phyloP scores from a whole-genome alignment of 2,797 vertebrate genomes.

The Knipowitschia caucasica region DNA sequence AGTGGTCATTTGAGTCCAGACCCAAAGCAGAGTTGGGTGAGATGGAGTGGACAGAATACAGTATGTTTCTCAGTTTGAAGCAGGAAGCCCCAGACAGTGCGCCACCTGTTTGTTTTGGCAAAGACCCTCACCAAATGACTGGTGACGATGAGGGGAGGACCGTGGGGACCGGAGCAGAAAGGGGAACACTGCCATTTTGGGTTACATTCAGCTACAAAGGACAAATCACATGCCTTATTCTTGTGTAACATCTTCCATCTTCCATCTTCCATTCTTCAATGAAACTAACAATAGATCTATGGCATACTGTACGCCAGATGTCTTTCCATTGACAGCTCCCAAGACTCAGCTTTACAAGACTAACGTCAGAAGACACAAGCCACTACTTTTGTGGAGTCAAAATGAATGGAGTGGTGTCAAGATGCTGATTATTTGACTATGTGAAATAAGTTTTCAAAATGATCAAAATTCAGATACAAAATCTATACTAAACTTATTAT shows the following conservation, averaged over 20 bases:
- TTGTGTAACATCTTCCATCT: not conserved
- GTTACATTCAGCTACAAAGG: not conserved
- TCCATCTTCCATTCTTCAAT: not conserved
- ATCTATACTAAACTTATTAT: no score
- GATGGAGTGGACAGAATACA: slow-evolving; percentile 11
- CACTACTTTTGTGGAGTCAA: no score
- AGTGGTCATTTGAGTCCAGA: not conserved
- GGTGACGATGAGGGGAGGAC: slow-evolving; percentile 28
- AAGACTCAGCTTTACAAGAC: no score
- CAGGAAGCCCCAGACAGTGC: slow-evolving; percentile 44
- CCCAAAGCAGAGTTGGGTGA: not conserved
- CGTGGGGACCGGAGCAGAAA: slow-evolving; percentile 8
- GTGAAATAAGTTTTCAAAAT: no score
- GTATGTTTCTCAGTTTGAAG: slow-evolving; percentile 21
- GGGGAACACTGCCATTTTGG: not conserved
- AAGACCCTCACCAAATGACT: slow-evolving; percentile 22
- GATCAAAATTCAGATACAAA: no score
- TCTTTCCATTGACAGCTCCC: no score
- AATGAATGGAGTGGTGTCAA: no score
- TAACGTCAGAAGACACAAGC: no score
- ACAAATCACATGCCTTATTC: not conserved
- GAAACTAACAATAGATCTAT: not conserved
- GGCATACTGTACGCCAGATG: no score
- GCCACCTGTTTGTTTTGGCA: slow-evolving; percentile 62
- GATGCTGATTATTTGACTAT: no score